These are phyloP conservation scores for Torymus texanus DNA, from an alignment of 2,888 invertebrate genomes.

Conservation along the genomic window DNA sequence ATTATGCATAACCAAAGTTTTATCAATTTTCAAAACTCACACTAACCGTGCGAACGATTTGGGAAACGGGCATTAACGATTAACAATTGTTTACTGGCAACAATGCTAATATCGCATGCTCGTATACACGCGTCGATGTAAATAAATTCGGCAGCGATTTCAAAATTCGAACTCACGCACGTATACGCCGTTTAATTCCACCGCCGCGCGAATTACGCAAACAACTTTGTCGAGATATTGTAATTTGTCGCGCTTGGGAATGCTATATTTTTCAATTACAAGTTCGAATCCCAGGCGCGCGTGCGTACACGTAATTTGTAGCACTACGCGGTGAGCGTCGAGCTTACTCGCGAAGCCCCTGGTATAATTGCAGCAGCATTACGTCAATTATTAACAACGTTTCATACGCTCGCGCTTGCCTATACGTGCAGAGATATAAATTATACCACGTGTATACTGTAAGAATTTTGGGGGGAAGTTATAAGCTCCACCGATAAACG, in stretches of 20 bases:
- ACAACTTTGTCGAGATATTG: no score
- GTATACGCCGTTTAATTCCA: slow-evolving; percentile 1
- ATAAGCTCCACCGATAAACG: not conserved
- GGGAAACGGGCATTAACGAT: no score
- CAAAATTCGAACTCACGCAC: no score
- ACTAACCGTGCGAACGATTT: no score
- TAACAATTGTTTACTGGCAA: no score
- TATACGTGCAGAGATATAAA: no score
- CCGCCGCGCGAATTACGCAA: no score
- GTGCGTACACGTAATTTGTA: not conserved
- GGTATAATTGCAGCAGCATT: slow-evolving; percentile 9
- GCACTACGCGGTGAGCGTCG: not conserved
- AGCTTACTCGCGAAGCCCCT: not conserved
- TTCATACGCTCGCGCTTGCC: not conserved
- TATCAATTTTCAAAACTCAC: no score
- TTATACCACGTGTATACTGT: not conserved
- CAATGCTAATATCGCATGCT: no score
- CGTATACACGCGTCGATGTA: no score
- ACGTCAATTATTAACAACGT: slow-evolving; percentile 25
- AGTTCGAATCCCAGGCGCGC: not conserved
- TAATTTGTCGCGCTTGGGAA: not conserved
- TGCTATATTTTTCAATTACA: slow-evolving; percentile 12
- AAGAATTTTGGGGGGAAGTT: not conserved
- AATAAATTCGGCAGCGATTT: no score
- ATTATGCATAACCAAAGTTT: no score